Base-by-base conservation (phyloP, 1,140 invertebrate species). In the Mercenaria mercenaria region DNA sequence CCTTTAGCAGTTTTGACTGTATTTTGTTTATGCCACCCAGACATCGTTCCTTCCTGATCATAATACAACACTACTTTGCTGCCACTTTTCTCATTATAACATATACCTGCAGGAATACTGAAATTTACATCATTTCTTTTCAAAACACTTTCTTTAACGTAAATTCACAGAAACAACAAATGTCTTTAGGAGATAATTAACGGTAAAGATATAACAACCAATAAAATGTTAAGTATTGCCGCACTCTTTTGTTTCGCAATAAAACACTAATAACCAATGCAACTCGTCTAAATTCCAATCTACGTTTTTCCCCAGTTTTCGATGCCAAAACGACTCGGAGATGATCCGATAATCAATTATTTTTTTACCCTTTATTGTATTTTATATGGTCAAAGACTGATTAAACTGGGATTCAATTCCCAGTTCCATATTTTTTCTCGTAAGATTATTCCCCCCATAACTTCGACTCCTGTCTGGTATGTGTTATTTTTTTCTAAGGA, bases 391-490 rank as follows among this genome's bases (percentile, higher is more conserved):
- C 74, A 52, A 23, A 77, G 47, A n/a, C 11, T 77, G 43, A 77
- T 79, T 79, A 79, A 79, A 79, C 15, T 56, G 76, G 76, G 47
- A 79, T 79, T 79, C 74, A 77, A 77, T 47, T 77, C 74, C 74
- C 74, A 77, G 6, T 29, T 52, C 74, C 29, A 26, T 23, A 15
- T 29, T 77, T 23, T 77, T 50, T 39, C 13, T n/a, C 10, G 26
- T 8, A 61, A 61, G n/a, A n/a, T n/a, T n/a, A n/a, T n/a, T n/a
- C n/a, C n/a, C n/a, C n/a, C n/a, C n/a, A 20, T 56, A 6, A 56
- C 2, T 15, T 56, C 4, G 43, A 10, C 43, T 47, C 8, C 18
- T 47, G 18, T 18, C 18, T 47, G 8, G 8, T 47, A 8, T 47
- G 8, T 47, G 43, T 18, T 29, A 26, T 26, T 64, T 64, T 1